Evolutionary conservation across 2,888 invertebrate species (phyloP).

Genomic region (Empis stercorea): DNA sequence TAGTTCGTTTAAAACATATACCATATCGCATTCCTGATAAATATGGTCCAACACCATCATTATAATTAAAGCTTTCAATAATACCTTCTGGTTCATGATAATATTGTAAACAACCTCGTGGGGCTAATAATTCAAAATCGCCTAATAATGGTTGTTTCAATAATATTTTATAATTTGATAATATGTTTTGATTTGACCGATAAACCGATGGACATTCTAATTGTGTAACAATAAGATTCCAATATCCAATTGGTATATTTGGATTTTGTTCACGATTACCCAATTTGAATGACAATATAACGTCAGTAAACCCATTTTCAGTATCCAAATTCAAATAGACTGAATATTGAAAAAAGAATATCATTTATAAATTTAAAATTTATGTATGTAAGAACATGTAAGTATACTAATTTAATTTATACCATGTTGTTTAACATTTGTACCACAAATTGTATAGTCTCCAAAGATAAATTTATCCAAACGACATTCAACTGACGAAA

Average conservation of each 20-base stretch:
- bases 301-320: conserved; percentile 22
- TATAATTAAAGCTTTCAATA: conserved; percentile 49
- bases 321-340: conserved; percentile 29
- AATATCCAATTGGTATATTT: conserved; percentile 38
- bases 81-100: conserved; percentile 43
- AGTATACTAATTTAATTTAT: no score
- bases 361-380: not conserved
- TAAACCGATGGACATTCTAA: conserved; percentile 39
- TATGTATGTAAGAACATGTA: no score
- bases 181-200: not conserved
- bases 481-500: conserved; percentile 5
- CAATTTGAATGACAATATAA: conserved; percentile 38
- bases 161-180: conserved; percentile 24
- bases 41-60: conserved; percentile 41
- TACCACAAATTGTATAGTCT: conserved; percentile 40
- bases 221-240: conserved; percentile 50
- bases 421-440: conserved; percentile 50
- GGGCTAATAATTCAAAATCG: conserved; percentile 37
- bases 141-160: conserved; percentile 20
- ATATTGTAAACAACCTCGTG: conserved; percentile 54
- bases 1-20: conserved; percentile 44
- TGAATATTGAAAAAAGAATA: not conserved
- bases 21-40: conserved; percentile 46
- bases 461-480: conserved; percentile 25
- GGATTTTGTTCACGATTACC: conserved; percentile 31